A percentile compares a stretch with the other conserved stretches of the same genome.
Evolutionary conservation across 2,888 invertebrate genomes (phyloP).

Genomic region (Philaethria dido): DNA sequence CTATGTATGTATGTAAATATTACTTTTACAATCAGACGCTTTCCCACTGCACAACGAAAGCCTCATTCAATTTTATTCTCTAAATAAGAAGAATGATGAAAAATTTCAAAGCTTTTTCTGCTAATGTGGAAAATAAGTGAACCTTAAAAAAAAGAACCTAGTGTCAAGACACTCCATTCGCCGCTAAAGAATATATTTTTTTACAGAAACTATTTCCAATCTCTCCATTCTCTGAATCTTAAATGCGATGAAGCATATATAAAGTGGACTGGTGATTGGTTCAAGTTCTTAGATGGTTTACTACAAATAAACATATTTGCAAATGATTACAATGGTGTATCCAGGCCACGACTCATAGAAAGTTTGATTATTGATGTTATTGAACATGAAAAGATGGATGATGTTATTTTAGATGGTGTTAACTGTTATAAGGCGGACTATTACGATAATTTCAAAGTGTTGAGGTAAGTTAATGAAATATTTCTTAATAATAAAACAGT

Average conservation of each 20-base stretch:
- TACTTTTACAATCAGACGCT: too few species aligned
- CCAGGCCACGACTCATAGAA: slow-evolving; percentile 5
- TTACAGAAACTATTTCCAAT: slow-evolving; percentile 18
- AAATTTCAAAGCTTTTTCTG: too few species aligned
- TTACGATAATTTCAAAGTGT: neutral
- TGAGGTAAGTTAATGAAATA: neutral
- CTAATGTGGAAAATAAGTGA: too few species aligned
- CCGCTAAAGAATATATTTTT: neutral
- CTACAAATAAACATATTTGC: slow-evolving; percentile 12
- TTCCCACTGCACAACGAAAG: too few species aligned
- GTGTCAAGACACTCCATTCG: too few species aligned
- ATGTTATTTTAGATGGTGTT: neutral
- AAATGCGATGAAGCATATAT: slow-evolving; percentile 3
- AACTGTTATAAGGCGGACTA: slow-evolving; percentile 3
- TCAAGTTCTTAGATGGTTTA: slow-evolving; percentile 13
- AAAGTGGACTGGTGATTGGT: slow-evolving; percentile 13
- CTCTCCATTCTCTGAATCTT: slow-evolving; percentile 7
- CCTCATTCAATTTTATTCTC: too few species aligned
- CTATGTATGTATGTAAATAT: too few species aligned
- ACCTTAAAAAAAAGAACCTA: neutral
- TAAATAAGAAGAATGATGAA: too few species aligned
- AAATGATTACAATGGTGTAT: slow-evolving; percentile 9
- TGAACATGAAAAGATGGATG: neutral
- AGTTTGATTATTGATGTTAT: slow-evolving; percentile 15
- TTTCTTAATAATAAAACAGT: neutral